These are phyloP conservation scores for Vannuccia rotundouncinata DNA, from an alignment of 2,888 invertebrate species.

Conservation along the genomic window DNA sequence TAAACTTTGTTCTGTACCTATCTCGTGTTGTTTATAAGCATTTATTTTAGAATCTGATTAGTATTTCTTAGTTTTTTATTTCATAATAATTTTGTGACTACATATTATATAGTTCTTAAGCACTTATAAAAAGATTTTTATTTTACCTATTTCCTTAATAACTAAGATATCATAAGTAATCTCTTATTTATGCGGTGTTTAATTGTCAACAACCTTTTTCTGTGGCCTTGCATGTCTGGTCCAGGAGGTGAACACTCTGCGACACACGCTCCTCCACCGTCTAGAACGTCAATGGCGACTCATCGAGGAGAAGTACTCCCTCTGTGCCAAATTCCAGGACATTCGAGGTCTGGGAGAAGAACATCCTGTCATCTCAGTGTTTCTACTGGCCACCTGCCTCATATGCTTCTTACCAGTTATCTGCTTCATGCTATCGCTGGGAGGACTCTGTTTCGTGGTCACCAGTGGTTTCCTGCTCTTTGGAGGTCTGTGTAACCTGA, in stretches of 20 bases:
- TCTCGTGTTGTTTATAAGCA: too few species aligned
- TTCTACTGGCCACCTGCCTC: slow-evolving; percentile 9
- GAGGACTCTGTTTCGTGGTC: not conserved
- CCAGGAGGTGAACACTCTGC: slow-evolving; percentile 10
- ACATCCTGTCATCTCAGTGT: not conserved
- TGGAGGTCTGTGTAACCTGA: not conserved
- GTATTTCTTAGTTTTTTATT: too few species aligned
- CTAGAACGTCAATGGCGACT: not conserved
- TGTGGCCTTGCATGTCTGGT: too few species aligned
- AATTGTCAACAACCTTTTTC: too few species aligned
- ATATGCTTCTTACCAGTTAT: not conserved
- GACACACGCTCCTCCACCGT: not conserved
- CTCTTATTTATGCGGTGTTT: too few species aligned
- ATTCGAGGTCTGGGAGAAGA: not conserved
- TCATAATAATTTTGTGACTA: too few species aligned
- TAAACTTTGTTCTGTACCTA: too few species aligned
- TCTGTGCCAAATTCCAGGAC: not conserved
- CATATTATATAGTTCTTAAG: too few species aligned
- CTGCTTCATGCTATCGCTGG: not conserved
- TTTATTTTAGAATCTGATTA: too few species aligned
- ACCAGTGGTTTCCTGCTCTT: slow-evolving; percentile 13
- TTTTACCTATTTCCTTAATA: too few species aligned
- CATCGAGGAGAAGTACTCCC: slow-evolving; percentile 5
- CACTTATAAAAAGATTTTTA: too few species aligned
- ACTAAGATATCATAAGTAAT: too few species aligned